phyloP scores from a whole-genome alignment of 2,797 vertebrate species.

The Tadarida brasiliensis region DNA sequence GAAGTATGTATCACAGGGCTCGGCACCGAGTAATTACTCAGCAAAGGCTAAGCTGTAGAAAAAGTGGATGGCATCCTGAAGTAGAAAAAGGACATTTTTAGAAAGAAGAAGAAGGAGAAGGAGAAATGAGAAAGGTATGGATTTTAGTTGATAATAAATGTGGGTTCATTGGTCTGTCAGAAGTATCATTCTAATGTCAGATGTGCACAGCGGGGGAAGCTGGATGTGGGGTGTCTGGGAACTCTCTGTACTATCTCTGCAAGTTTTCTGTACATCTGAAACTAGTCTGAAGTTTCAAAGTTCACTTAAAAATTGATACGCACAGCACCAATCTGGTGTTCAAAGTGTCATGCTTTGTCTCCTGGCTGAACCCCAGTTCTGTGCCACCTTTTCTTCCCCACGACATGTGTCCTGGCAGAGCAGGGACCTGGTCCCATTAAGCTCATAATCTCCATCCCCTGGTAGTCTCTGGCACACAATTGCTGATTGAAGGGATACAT shows the following conservation, averaged over 20 bases:
- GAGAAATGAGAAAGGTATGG: neutral
- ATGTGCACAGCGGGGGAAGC: no score
- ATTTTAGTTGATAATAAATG: neutral
- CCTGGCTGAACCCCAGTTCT: no score
- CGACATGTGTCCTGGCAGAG: no score
- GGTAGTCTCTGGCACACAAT: fast-evolving
- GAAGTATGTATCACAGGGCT: neutral
- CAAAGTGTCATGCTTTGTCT: fast-evolving
- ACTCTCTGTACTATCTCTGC: no score
- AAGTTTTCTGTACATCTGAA: neutral
- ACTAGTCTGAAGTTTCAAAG: neutral
- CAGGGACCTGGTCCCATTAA: no score
- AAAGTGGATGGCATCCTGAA: no score
- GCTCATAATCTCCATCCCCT: neutral
- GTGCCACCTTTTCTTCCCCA: neutral
- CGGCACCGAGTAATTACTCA: neutral
- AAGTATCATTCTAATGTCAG: no score
- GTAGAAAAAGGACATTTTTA: neutral
- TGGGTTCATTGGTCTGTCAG: neutral
- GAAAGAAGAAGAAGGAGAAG: no score
- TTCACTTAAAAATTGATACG: neutral
- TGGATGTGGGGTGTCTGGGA: no score
- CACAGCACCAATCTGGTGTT: neutral
- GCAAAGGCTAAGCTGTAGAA: neutral
- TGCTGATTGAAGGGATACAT: neutral